Percentiles rank a stretch among this genome's conserved stretches.
phyloP scores from a whole-genome alignment of 2,888 invertebrate genomes.

The Tenthredo mesomela region DNA sequence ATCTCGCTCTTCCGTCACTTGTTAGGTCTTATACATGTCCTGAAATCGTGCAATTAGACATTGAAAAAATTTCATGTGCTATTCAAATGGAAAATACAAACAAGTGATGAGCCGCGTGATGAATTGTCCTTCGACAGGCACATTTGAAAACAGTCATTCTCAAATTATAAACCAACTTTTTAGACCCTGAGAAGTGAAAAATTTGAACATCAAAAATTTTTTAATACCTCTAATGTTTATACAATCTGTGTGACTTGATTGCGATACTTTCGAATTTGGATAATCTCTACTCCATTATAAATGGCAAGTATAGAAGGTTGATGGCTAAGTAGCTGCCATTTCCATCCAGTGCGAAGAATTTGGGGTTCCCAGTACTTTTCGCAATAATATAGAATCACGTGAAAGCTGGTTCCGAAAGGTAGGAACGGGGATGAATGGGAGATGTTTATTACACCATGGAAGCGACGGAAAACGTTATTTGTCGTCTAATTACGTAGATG shows the following conservation, averaged over 20 bases:
- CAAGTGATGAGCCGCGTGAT: too few relatives aligned
- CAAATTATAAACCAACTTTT: too few relatives aligned
- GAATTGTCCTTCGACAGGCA: too few relatives aligned
- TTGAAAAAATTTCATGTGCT: too few relatives aligned
- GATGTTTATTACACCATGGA: constrained; percentile 46
- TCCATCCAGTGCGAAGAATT: not conserved
- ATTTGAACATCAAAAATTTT: too few relatives aligned
- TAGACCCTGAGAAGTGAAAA: too few relatives aligned
- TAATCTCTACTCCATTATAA: not conserved
- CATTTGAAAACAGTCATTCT: too few relatives aligned
- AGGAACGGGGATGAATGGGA: not conserved
- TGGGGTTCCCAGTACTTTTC: not conserved
- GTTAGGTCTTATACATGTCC: too few relatives aligned
- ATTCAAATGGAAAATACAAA: too few relatives aligned
- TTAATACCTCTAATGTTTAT: too few relatives aligned
- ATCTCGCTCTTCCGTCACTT: too few relatives aligned
- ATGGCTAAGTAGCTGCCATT: not conserved
- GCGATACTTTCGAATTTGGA: not conserved
- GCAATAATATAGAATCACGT: not conserved
- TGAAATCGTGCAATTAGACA: too few relatives aligned
- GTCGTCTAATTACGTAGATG: constrained; percentile 55
- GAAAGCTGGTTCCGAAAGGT: not conserved
- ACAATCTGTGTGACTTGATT: not conserved
- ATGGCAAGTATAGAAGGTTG: not conserved
- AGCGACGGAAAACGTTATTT: constrained; percentile 50